A percentile compares a stretch with the other conserved stretches of the same genome.
Conservation (phyloP, 2,888 invertebrate genomes). For the Tricholauxania praeusta region DNA sequence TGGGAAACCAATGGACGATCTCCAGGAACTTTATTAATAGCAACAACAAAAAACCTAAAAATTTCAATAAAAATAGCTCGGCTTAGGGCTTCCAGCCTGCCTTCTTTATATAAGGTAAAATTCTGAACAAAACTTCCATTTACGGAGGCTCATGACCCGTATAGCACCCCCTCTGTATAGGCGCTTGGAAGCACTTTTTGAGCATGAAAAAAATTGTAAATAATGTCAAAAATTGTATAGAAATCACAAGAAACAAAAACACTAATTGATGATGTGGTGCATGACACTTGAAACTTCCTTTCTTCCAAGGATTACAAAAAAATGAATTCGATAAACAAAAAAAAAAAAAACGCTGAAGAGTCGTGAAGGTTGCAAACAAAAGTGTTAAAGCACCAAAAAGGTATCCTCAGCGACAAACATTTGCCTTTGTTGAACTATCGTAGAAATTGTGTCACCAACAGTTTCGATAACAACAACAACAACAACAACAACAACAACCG, state of each 20-base stretch:
- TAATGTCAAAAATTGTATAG: background rate
- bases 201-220: background rate
- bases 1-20: no score
- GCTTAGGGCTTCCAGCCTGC: no score
- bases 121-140: no score
- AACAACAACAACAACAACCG: constrained; percentile 6
- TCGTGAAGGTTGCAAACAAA: background rate
- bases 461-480: background rate
- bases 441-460: constrained; percentile 5
- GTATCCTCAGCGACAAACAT: no score
- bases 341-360: background rate
- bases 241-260: background rate
- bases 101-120: no score
- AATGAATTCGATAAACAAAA: background rate
- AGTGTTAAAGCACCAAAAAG: background rate
- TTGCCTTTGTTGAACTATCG: no score
- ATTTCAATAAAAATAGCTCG: no score
- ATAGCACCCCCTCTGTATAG: no score
- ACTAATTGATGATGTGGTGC: background rate
- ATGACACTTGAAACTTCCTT: constrained; percentile 6
- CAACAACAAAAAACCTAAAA: no score
- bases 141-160: no score
- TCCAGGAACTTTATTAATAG: no score
- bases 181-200: no score
- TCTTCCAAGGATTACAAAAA: background rate